Percentiles rank a stretch among this genome's conserved stretches.
Conservation (phyloP, 2,888 invertebrate genomes). For the Dendrolimus houi region DNA sequence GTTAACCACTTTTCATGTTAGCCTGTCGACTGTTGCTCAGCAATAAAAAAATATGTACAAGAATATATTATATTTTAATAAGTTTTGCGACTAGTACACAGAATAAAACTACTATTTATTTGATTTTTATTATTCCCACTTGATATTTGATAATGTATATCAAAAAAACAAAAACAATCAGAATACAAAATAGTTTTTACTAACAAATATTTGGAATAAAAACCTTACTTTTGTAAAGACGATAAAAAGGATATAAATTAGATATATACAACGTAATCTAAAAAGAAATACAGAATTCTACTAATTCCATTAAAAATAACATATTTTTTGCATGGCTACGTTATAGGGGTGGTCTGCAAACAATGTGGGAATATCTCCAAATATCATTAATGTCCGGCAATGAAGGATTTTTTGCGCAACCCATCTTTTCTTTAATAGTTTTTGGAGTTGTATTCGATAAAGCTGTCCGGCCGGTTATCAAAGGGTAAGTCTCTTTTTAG, state of each 20-base stretch:
- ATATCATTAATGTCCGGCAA: conserved; percentile 44
- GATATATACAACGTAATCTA: not conserved
- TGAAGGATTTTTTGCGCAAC: conserved; percentile 59
- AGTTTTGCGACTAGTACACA: too few species aligned
- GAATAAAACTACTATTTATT: too few species aligned
- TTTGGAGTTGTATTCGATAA: conserved; percentile 55
- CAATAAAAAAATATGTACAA: too few species aligned
- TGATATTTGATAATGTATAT: too few species aligned
- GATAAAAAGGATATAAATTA: not conserved
- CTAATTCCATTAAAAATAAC: not conserved
- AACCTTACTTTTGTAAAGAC: too few species aligned
- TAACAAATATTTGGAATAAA: too few species aligned
- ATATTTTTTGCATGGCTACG: not conserved
- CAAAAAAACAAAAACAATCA: too few species aligned
- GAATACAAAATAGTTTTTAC: too few species aligned
- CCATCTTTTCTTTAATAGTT: conserved; percentile 31
- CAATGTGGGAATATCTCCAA: conserved; percentile 22
- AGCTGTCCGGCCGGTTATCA: conserved; percentile 59
- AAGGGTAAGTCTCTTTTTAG: conserved; percentile 56
- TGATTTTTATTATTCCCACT: too few species aligned
- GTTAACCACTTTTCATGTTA: too few species aligned
- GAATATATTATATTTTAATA: too few species aligned
- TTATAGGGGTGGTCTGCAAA: conserved; percentile 30
- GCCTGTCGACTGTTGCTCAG: too few species aligned
- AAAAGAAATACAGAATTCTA: not conserved